Evolutionary conservation across 2,797 vertebrate species (phyloP), one percentile per base, ranked within the genome.

Genomic region (Poeciliopsis infans): DNA sequence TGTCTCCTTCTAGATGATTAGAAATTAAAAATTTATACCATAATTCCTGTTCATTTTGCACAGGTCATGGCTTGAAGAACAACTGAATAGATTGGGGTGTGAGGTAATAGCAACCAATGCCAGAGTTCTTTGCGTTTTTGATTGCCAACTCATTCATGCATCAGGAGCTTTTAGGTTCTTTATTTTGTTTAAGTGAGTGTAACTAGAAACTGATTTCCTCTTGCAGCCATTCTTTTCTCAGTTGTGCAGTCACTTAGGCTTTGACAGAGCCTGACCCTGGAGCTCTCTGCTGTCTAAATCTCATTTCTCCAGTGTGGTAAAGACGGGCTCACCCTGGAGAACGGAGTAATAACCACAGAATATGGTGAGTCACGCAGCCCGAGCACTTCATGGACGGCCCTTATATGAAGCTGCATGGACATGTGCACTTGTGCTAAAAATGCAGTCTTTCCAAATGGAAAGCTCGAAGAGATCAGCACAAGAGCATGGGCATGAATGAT

Each of bases 261-360:
- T 75, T 82, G 85, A 86, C 87, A 72, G 80, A 78, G 70, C 79
- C 69, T 89, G 83, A 90, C 87, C 88, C 91, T 70, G 85, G 74
- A 85, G 86, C 87, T 82, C 55, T 82, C 83, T 25, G 84, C 78
- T 85, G 78, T 84, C 90, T 88, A 90, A 88, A 92, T 90, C 85
- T 51, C 69, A 90, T 92, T 91, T 88, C 75, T 85, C 49, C 82
- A 46, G 73, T 68, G 68, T 31, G 51, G 64, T 8, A 70, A 77
- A 83, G 74, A 77, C 15, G 31, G 72, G 23, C 79, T 83, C 76
- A 76, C 76, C 83, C 76, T 46, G 66, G 39, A 84, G 81, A 85
- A 87, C 83, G 75, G 5, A 72, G 79, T 47, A 89, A 87, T 80
- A 88, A 85, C 57, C 72, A 69, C 33, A 46, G 72, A 87, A 88